Evolutionary conservation across 2,797 vertebrate genomes (phyloP).

Genomic region (Esox masquinongy): DNA sequence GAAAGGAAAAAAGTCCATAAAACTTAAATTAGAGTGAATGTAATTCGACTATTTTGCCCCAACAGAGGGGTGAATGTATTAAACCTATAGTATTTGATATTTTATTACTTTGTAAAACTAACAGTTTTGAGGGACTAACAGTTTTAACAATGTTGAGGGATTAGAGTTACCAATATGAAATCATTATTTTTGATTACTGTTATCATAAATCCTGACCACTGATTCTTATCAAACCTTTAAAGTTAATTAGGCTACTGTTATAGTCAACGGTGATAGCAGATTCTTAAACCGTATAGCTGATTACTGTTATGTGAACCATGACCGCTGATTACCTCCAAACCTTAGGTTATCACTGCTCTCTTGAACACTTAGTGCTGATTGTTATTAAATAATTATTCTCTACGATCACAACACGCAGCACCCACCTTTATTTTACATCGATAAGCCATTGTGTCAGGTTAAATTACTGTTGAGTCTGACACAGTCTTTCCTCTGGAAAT

Average conservation of each 20-base stretch:
- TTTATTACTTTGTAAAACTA: no score
- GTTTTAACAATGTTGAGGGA: no score
- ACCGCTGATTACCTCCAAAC: no score
- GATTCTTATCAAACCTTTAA: not conserved
- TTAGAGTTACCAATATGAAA: no score
- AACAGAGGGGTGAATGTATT: no score
- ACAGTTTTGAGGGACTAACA: no score
- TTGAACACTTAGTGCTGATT: not conserved
- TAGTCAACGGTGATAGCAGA: not conserved
- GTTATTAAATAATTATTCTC: conserved; percentile 31
- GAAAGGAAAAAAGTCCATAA: no score
- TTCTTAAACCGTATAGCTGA: conserved; percentile 6
- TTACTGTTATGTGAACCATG: no score
- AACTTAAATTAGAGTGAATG: no score
- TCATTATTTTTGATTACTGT: not conserved
- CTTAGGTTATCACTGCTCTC: not conserved
- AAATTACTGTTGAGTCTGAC: conserved; percentile 40
- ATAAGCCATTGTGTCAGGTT: conserved; percentile 33
- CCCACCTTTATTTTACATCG: conserved; percentile 44
- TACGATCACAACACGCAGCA: conserved; percentile 47
- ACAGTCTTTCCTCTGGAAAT: not conserved
- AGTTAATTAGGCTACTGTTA: not conserved
- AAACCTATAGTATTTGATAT: no score
- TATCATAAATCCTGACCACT: not conserved
- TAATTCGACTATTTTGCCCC: no score